These are phyloP conservation scores for Tympanuchus pallidicinctus DNA, from an alignment of 2,113 vertebrate genomes.

Conservation along the genomic window DNA sequence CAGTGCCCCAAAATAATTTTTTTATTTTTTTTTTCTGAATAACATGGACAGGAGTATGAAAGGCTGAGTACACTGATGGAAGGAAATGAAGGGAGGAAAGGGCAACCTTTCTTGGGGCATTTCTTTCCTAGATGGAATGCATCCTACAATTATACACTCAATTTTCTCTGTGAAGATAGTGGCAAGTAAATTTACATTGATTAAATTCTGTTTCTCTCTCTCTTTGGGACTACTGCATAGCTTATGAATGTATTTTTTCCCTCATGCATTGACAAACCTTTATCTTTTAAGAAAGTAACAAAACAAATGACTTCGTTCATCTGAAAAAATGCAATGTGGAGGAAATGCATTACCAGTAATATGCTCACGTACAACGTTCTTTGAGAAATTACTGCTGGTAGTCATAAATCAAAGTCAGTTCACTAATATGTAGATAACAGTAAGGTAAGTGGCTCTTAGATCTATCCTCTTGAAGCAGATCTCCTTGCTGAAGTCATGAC, in stretches of 20 bases:
- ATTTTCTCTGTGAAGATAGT: neutral
- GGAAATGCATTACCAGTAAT: neutral
- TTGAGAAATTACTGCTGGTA: neutral
- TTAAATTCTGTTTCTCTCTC: neutral
- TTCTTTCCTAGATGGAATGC: neutral
- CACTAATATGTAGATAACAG: neutral
- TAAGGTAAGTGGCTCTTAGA: neutral
- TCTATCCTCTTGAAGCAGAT: neutral
- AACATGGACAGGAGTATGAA: neutral
- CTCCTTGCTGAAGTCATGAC: neutral
- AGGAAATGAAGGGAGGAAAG: neutral
- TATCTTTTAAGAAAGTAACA: neutral
- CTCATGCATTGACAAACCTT: neutral
- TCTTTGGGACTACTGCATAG: neutral
- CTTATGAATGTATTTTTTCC: neutral
- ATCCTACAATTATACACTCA: neutral
- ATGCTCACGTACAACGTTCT: neutral
- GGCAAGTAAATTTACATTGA: neutral
- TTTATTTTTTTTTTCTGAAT: neutral
- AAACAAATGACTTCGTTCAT: neutral
- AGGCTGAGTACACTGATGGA: neutral
- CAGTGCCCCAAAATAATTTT: neutral
- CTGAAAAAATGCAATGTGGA: neutral
- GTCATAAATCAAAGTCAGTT: neutral
- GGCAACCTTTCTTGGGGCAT: neutral